phyloP scores from a whole-genome alignment of 2,888 invertebrate species.

The Dicranocentrus wangi region DNA sequence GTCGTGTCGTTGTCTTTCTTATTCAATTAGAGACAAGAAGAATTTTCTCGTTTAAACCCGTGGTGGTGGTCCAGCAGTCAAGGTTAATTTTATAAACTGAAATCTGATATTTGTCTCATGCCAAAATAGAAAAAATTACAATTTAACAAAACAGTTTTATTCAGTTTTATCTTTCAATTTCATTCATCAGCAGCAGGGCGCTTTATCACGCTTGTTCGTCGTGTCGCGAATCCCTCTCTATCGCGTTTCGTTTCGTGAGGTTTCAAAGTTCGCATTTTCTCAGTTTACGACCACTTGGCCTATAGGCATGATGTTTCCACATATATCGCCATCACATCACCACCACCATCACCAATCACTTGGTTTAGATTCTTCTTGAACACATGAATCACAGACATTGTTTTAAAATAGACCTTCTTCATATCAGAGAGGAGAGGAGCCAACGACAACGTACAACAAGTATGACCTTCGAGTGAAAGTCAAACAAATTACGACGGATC shows the following conservation, averaged over 20 bases:
- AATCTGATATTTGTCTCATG: constrained; percentile 43
- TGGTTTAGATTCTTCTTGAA: no score
- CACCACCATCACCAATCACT: no score
- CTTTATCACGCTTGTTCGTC: not conserved
- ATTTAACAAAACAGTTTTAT: not conserved
- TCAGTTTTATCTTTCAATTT: not conserved
- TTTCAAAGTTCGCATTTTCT: not conserved
- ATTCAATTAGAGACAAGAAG: no score
- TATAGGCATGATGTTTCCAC: no score
- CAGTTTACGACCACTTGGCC: no score
- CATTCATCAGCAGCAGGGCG: not conserved
- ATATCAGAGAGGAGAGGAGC: no score
- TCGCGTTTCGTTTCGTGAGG: not conserved
- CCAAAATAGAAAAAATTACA: constrained; percentile 37
- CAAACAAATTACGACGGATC: constrained; percentile 37
- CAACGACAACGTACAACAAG: no score
- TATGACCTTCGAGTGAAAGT: constrained; percentile 54
- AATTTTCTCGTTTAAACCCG: no score
- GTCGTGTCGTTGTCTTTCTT: no score
- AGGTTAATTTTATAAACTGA: constrained; percentile 48
- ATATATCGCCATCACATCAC: no score
- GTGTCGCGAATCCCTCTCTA: not conserved
- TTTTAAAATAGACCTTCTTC: no score
- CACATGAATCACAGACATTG: no score
- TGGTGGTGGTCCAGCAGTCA: constrained; percentile 48